Evolutionary conservation across 2,888 invertebrate species (phyloP), one percentile per base, ranked within the genome.

Genomic region (Calliphora vomitoria): DNA sequence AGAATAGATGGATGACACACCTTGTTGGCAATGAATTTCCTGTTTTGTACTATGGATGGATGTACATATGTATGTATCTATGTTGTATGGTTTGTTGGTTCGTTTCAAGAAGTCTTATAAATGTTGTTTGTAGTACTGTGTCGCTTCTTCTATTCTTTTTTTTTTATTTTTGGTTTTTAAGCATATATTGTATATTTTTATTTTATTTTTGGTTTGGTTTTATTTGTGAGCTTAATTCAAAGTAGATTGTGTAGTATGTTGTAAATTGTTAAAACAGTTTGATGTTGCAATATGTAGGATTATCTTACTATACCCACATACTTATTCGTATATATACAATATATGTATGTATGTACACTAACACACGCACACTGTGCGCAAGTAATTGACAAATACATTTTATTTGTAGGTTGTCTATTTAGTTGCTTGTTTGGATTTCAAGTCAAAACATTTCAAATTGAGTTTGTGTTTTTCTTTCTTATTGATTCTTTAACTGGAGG

Each of bases 11-110:
- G n/a, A 82, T 84, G 84, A 82, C 87, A 87, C 87, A 87, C 87
- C 87, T 87, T 87, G 82, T 87, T 87, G 87, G 84, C 78, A 87
- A 85, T 85, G 84, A 87, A 87, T 89, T 89, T 89, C 88, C 89
- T 87, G 85, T 84, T 85, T 85, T 79, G 66, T 53, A 10, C 60
- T 15, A 35, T 68, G 20, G 20, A 55, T 15, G 62, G 20, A 10
- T 60, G 20, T 4, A 25, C 2, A 2, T 25, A 25, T 25, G 25
- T 25, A 1, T 25, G 25, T 25, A 25, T 25, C 25, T 25, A 35
- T 35, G 35, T 35, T 31, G 31, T 31, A 31, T 31, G 5, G 31
- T 31, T 31, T 31, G 31, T 35, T 35, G 4, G 41, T 66, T 20
- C 44, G 31, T 62, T 35, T 44, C 15, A 62, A 82, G 41, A 88